These are phyloP conservation scores for Castor canadensis DNA, from an alignment of 2,113 vertebrate species.

Conservation along the genomic window DNA sequence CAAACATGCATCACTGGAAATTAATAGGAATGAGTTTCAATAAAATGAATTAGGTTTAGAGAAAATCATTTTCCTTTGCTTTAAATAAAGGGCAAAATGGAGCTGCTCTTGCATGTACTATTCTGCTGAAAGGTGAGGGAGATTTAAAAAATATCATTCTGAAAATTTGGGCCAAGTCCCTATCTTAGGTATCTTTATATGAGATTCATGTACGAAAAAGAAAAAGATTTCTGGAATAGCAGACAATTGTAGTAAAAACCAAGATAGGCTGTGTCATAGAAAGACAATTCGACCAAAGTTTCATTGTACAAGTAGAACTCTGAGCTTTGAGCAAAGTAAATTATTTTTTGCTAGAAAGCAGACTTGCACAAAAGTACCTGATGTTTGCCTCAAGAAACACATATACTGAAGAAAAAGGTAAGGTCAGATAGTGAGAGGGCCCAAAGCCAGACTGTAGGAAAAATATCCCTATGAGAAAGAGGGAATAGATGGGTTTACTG, in stretches of 20 bases:
- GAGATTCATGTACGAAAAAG: not conserved
- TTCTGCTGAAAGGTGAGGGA: not conserved
- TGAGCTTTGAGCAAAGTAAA: not conserved
- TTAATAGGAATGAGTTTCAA: not conserved
- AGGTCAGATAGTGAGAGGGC: not conserved
- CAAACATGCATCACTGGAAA: not conserved
- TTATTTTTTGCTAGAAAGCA: slow-evolving; percentile 6
- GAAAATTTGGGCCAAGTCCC: not conserved
- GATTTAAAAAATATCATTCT: not conserved
- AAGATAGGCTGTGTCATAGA: not conserved
- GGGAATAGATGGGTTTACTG: not conserved
- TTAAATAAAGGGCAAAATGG: not conserved
- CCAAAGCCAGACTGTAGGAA: not conserved
- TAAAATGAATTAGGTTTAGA: not conserved
- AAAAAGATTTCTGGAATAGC: not conserved
- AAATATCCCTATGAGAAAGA: not conserved
- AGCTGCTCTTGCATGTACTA: not conserved
- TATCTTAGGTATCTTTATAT: not conserved
- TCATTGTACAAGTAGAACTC: not conserved
- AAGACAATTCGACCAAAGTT: not conserved
- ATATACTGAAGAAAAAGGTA: not conserved
- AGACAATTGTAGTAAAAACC: not conserved
- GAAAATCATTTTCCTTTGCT: not conserved
- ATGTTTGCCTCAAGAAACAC: not conserved
- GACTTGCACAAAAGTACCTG: not conserved